A percentile compares a stretch with the other conserved stretches of the same genome.
phyloP scores from a whole-genome alignment of 2,888 invertebrate genomes.

The Caprella mutica region DNA sequence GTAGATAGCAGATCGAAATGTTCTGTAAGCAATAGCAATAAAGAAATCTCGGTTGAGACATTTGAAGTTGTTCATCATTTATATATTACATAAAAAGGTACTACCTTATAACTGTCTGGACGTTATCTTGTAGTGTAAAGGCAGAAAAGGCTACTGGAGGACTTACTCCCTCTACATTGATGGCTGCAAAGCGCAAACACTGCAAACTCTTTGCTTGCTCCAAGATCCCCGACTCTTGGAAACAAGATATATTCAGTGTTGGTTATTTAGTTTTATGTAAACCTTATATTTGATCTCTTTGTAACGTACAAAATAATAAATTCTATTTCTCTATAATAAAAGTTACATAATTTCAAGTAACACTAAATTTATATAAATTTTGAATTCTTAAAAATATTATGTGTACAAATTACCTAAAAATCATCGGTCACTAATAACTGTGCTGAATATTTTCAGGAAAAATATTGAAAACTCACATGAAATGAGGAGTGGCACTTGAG shows the following conservation, averaged over 20 bases:
- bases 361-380: too few relatives aligned
- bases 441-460: too few relatives aligned
- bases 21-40: neutral
- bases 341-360: too few relatives aligned
- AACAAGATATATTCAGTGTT: neutral
- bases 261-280: too few relatives aligned
- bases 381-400: too few relatives aligned
- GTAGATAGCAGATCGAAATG: neutral
- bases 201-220: conserved; percentile 19
- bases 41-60: too few relatives aligned
- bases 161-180: conserved; percentile 20
- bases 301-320: too few relatives aligned
- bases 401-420: too few relatives aligned
- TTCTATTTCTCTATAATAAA: too few relatives aligned
- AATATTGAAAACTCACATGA: conserved; percentile 10
- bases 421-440: too few relatives aligned
- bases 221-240: conserved; percentile 7
- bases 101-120: conserved; percentile 19
- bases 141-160: conserved; percentile 17
- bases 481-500: conserved; percentile 10
- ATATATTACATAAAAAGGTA: too few relatives aligned
- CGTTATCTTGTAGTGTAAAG: conserved; percentile 24
- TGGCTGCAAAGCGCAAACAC: conserved; percentile 14
- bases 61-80: neutral
- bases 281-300: too few relatives aligned